Percentiles rank a stretch among this genome's conserved stretches.
phyloP scores from a whole-genome alignment of 2,888 invertebrate genomes.

The Patella pellucida region DNA sequence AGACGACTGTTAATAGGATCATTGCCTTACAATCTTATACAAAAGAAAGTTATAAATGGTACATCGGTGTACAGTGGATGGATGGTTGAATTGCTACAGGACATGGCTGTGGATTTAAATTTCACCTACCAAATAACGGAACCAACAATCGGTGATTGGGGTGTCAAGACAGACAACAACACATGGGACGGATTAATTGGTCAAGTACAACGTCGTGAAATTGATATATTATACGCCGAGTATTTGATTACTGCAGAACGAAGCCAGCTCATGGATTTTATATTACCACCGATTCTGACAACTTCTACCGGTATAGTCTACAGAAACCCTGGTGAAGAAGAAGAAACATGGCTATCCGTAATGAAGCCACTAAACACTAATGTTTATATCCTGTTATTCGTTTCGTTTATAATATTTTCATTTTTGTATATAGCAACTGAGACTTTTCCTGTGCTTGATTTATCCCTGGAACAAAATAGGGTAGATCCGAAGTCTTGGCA shows the following conservation, averaged over 20 bases:
- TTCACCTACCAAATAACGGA: slow-evolving; percentile 18
- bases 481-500: neutral
- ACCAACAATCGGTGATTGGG: slow-evolving; percentile 14
- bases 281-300: slow-evolving; percentile 13
- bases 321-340: slow-evolving; percentile 12
- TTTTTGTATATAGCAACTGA: slow-evolving; percentile 5
- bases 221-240: slow-evolving; percentile 17
- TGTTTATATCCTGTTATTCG: neutral
- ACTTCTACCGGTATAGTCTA: neutral
- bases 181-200: neutral
- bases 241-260: slow-evolving; percentile 1
- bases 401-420: slow-evolving; percentile 7
- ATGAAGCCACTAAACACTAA: slow-evolving; percentile 1
- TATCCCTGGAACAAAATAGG: neutral
- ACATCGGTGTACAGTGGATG: slow-evolving; percentile 13
- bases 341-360: neutral
- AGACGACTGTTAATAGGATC: neutral
- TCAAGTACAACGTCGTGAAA: neutral
- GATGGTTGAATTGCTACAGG: slow-evolving; percentile 8
- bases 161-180: neutral
- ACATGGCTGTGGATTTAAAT: slow-evolving; percentile 6
- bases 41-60: neutral
- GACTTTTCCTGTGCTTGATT: neutral
- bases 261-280: slow-evolving; percentile 17
- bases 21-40: neutral